Conservation (phyloP, 2,888 invertebrate genomes). For the Caenorhabditis plicata region DNA sequence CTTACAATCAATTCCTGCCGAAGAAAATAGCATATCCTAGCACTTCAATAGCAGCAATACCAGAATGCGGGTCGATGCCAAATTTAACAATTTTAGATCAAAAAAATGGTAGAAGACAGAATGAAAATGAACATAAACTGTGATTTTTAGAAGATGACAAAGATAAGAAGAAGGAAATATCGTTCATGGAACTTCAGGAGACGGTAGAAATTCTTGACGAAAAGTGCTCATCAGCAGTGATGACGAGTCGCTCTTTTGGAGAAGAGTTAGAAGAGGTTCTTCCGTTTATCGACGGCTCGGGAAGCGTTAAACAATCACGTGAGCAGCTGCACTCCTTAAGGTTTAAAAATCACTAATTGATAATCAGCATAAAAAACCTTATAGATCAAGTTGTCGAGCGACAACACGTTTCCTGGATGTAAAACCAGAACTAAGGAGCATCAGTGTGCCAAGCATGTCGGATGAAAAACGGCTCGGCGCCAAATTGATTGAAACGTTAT, state of each 20-base stretch:
- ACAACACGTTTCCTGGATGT: slow-evolving; percentile 23
- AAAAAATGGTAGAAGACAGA: slow-evolving; percentile 1
- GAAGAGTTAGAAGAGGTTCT: slow-evolving; percentile 58
- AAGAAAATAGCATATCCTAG: slow-evolving; percentile 8
- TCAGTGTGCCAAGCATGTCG: slow-evolving; percentile 32
- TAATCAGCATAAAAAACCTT: not conserved
- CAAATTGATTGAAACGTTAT: not conserved
- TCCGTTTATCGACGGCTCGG: slow-evolving; percentile 59
- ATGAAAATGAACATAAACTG: not conserved
- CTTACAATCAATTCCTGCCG: slow-evolving; percentile 24
- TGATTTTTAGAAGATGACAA: slow-evolving; percentile 6
- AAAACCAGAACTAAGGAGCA: slow-evolving; percentile 28
- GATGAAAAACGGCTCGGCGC: slow-evolving; percentile 24
- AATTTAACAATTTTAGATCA: slow-evolving; percentile 26
- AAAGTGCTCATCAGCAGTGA: slow-evolving; percentile 22
- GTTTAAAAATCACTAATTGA: slow-evolving; percentile 1
- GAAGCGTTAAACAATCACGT: slow-evolving; percentile 33
- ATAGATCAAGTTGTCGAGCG: slow-evolving; percentile 28
- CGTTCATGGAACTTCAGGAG: slow-evolving; percentile 24
- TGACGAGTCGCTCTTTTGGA: slow-evolving; percentile 55
- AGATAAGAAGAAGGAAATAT: slow-evolving; percentile 13
- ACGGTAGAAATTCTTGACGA: slow-evolving; percentile 28
- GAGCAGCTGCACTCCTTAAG: slow-evolving; percentile 33
- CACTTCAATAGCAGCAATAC: slow-evolving; percentile 25
- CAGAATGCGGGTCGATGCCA: slow-evolving; percentile 41